These are phyloP conservation scores for Myripristis murdjan DNA, from an alignment of 2,797 vertebrate species.

Conservation along the genomic window DNA sequence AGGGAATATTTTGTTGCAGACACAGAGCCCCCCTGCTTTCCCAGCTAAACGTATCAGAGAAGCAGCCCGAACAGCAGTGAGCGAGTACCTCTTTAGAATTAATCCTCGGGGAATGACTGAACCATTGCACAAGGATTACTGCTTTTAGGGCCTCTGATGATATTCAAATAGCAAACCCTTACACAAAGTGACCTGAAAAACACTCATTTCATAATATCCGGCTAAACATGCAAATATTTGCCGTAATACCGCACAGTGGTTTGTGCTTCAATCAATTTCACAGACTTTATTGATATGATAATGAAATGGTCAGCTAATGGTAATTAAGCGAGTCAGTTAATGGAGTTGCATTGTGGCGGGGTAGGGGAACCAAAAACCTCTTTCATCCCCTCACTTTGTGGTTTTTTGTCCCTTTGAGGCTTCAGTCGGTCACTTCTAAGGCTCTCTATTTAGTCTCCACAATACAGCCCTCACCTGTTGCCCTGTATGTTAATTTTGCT, in stretches of 20 bases:
- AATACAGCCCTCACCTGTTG: slow-evolving; percentile 70
- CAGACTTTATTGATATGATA: slow-evolving; percentile 77
- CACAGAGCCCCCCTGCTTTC: slow-evolving; percentile 56
- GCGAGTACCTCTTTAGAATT: slow-evolving; percentile 79
- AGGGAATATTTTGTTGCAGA: slow-evolving; percentile 62
- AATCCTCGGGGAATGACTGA: slow-evolving; percentile 66
- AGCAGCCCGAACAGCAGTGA: slow-evolving; percentile 74
- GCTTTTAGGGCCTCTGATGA: slow-evolving; percentile 79
- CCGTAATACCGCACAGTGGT: slow-evolving; percentile 30
- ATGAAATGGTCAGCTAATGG: slow-evolving; percentile 74
- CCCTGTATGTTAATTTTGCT: slow-evolving; percentile 63
- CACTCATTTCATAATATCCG: slow-evolving; percentile 54
- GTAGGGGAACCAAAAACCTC: slow-evolving; percentile 21
- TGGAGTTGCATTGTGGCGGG: slow-evolving; percentile 44
- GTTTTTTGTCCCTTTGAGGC: slow-evolving; percentile 54
- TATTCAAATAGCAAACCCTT: slow-evolving; percentile 75
- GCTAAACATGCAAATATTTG: slow-evolving; percentile 60
- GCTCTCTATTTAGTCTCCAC: slow-evolving; percentile 44
- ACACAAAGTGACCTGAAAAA: slow-evolving; percentile 71
- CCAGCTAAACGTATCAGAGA: slow-evolving; percentile 73
- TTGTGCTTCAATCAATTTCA: slow-evolving; percentile 56
- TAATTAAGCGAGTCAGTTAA: slow-evolving; percentile 59
- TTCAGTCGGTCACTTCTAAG: slow-evolving; percentile 58
- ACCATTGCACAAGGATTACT: slow-evolving; percentile 76
- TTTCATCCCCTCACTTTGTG: slow-evolving; percentile 70